Evolutionary conservation across 2,888 invertebrate species (phyloP).

Genomic region (Spilosoma lubricipeda): DNA sequence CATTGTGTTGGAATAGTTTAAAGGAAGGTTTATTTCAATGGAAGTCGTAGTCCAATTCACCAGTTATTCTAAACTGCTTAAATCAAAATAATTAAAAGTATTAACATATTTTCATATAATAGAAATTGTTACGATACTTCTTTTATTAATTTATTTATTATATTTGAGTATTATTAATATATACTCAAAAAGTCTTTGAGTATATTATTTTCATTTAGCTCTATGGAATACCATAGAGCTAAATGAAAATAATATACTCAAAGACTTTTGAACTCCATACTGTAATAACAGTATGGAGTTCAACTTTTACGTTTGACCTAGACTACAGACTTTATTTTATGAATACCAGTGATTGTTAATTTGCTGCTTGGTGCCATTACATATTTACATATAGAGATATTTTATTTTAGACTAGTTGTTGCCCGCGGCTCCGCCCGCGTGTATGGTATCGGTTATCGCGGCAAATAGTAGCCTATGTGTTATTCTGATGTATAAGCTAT

Average conservation of each 20-base stretch:
- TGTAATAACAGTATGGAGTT: constrained; percentile 19
- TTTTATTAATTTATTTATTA: no score
- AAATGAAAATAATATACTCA: no score
- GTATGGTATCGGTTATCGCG: no score
- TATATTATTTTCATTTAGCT: neutral
- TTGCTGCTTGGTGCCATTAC: no score
- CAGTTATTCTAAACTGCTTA: neutral
- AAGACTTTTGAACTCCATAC: no score
- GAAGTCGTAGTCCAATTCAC: neutral
- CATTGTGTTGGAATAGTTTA: neutral
- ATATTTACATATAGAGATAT: neutral
- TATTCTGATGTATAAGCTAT: no score
- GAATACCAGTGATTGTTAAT: constrained; percentile 54
- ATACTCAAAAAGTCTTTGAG: neutral
- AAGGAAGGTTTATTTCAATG: neutral
- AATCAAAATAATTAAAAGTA: neutral
- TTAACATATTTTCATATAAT: neutral
- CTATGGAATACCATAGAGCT: no score
- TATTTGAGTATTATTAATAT: no score
- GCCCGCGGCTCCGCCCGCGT: no score
- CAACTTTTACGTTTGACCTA: constrained; percentile 48
- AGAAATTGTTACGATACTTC: neutral
- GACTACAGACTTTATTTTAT: constrained; percentile 43
- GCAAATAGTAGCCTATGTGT: no score
- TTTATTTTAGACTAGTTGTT: no score